These are phyloP conservation scores for Lepidurus couesii DNA, from an alignment of 1,140 invertebrate species.

Conservation along the genomic window DNA sequence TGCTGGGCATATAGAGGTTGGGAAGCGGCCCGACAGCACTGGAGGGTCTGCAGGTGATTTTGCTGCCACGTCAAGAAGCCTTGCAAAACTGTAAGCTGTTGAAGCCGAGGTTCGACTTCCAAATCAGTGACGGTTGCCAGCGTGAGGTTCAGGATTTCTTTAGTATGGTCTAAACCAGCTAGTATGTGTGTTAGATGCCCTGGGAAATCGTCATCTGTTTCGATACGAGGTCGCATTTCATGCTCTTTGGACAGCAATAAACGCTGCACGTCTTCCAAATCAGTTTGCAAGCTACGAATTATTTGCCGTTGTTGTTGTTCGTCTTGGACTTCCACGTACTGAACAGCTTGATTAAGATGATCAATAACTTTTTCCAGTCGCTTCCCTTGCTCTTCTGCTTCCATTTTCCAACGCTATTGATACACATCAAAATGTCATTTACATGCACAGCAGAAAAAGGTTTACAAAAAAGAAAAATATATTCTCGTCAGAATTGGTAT, in stretches of 20 bases:
- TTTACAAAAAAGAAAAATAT: neutral
- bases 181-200: neutral
- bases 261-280: neutral
- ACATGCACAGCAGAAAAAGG: neutral
- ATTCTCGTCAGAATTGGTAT: too few species aligned
- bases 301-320: neutral
- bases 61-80: constrained; percentile 5
- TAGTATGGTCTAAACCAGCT: neutral
- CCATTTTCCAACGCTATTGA: neutral
- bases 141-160: neutral
- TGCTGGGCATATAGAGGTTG: neutral
- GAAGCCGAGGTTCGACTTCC: neutral
- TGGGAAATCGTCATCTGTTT: neutral
- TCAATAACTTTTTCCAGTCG: neutral
- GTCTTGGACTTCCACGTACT: neutral
- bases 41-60: neutral
- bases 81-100: neutral
- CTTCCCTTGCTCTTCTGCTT: neutral
- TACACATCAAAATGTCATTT: neutral
- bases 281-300: neutral
- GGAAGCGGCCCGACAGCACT: neutral
- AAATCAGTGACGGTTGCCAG: neutral
- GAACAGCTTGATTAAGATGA: neutral
- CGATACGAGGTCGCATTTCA: neutral
- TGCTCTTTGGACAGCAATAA: neutral